A percentile compares a stretch with the other conserved stretches of the same genome.
These are phyloP conservation scores for Artemia franciscana DNA, from an alignment of 1,140 invertebrate genomes.

Conservation along the genomic window DNA sequence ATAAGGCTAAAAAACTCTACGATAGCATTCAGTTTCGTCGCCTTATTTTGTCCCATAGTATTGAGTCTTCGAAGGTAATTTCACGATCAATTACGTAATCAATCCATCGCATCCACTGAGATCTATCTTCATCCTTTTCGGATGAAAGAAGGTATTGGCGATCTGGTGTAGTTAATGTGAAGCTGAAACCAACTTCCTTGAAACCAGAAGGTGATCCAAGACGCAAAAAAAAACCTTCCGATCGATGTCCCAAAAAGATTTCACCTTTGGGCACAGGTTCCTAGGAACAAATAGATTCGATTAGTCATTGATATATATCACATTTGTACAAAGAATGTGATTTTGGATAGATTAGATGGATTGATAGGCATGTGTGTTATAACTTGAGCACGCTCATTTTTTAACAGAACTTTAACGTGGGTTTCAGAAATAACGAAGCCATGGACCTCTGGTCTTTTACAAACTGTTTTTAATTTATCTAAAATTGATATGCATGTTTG, in stretches of 20 bases:
- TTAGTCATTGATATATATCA: no score
- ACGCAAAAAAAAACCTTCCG: constrained; percentile 43
- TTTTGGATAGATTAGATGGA: no score
- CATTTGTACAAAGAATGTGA: no score
- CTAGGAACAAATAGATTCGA: constrained; percentile 17
- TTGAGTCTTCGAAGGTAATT: constrained; percentile 50
- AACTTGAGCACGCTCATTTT: no score
- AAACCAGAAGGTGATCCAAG: constrained; percentile 34
- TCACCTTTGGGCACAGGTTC: constrained; percentile 72
- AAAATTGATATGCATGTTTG: no score
- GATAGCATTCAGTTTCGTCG: not conserved
- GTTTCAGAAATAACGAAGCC: no score
- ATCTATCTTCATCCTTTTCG: constrained; percentile 43
- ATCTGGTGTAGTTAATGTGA: constrained; percentile 62
- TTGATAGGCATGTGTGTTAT: no score
- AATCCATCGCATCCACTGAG: constrained; percentile 52
- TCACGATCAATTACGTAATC: constrained; percentile 47
- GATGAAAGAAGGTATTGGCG: constrained; percentile 59
- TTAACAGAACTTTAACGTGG: not conserved
- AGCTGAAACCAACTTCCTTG: constrained; percentile 40
- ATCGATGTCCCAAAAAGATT: constrained; percentile 55
- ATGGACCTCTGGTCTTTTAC: no score
- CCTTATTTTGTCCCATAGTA: constrained; percentile 30
- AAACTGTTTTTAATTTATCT: no score
- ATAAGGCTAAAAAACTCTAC: no score